Conservation (phyloP, 2,797 vertebrate genomes). For the Intellagama lesueurii region DNA sequence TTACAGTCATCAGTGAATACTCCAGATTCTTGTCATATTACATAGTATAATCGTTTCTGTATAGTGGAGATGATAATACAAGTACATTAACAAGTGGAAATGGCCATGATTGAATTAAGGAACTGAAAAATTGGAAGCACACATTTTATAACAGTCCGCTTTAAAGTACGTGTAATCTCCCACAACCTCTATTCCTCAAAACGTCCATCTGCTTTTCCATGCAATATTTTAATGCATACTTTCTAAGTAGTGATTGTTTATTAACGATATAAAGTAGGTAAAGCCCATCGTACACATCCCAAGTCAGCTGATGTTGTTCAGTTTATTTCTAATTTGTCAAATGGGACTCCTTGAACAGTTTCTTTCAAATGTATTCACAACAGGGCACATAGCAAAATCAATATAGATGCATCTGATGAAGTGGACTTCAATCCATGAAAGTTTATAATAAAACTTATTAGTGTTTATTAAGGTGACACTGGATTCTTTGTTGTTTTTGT, state of each 20-base stretch:
- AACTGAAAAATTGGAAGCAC: constrained; percentile 12
- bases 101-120: constrained; percentile 29
- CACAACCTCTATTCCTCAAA: constrained; percentile 1
- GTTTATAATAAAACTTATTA: neutral
- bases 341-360: neutral
- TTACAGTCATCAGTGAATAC: constrained; percentile 32
- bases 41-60: constrained; percentile 47
- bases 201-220: neutral
- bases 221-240: neutral
- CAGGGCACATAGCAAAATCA: neutral
- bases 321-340: neutral
- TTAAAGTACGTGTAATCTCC: neutral
- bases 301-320: neutral
- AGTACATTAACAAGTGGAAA: constrained; percentile 47
- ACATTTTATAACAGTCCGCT: neutral
- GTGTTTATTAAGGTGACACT: neutral
- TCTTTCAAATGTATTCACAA: neutral
- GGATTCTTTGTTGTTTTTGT: neutral
- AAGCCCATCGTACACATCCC: neutral
- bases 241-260: no score
- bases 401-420: neutral
- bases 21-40: constrained; percentile 20
- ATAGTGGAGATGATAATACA: constrained; percentile 41
- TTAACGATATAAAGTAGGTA: neutral
- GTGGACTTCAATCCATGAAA: neutral